Conservation (phyloP, 2,797 vertebrate species). For the Brachyalestes nurse region DNA sequence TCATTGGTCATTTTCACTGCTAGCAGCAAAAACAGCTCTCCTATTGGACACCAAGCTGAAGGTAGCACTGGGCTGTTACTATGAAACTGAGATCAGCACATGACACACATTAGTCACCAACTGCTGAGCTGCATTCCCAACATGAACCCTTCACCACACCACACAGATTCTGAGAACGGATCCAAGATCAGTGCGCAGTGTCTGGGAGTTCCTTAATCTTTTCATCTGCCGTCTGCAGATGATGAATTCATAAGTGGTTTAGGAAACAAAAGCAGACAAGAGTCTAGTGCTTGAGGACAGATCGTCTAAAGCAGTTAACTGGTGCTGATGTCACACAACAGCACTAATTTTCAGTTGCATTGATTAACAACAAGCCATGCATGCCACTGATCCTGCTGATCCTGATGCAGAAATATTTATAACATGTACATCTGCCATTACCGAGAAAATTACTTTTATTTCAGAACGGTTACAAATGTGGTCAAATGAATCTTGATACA, state of each 20-base stretch:
- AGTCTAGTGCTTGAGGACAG: neutral
- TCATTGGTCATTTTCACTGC: constrained; percentile 44
- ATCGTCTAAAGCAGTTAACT: no score
- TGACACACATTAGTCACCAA: constrained; percentile 20
- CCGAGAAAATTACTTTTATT: no score
- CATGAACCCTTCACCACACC: neutral
- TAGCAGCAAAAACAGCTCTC: constrained; percentile 43
- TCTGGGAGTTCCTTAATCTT: constrained; percentile 28
- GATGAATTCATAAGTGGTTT: neutral
- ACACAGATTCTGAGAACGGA: neutral
- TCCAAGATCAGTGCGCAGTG: constrained; percentile 1
- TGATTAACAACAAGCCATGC: no score
- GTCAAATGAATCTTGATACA: no score
- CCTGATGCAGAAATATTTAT: no score
- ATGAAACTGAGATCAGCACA: constrained; percentile 45
- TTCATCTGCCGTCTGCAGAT: constrained; percentile 23
- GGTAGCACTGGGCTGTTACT: constrained; percentile 50
- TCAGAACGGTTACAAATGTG: no score
- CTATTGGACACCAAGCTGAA: constrained; percentile 48
- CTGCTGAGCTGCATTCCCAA: constrained; percentile 29
- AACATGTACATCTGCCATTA: no score
- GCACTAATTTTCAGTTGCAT: no score
- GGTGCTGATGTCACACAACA: no score
- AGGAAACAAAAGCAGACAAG: neutral
- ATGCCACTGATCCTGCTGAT: no score